Evolutionary conservation across 2,797 vertebrate species (phyloP), one percentile per base, ranked within the genome.

Genomic region (Pangasius krempfi): DNA sequence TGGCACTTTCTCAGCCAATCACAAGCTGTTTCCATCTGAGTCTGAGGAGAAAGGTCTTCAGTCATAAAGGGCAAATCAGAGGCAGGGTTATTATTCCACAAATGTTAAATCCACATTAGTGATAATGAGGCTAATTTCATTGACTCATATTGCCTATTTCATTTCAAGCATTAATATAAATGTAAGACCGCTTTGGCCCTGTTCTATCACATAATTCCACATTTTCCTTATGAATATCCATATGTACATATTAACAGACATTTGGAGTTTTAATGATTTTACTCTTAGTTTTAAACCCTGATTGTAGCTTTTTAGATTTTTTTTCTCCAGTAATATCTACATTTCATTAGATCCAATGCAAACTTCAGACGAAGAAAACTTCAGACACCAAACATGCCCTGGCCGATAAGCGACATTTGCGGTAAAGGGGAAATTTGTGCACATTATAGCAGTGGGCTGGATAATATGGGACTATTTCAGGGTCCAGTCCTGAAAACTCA

Each of bases 1-100:
- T 92, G 91, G 82, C 58, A 88, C 73, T 91, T 90, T 90, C 83
- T 90, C 60, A 88, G 62, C 91, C 90, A 92, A 92, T 92, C 89
- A 92, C 76, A 91, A 72, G 64, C 87, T 89, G 90, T 90, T 91
- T 84, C 85, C 72, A 81, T 84, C 44, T 87, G 82, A 86, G 84
- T 44, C 50, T 58, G 8, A 72, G 40, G 37, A 54, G 30, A 88
- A 88, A 64, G 44, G 27, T 20, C 64, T 75, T 86, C 54, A 68
- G 64, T 79, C 27, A 70, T 84, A 58, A 84, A 80, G 22, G 27
- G 47, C 50, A 37, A 66, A 87, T 72, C 22, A 84, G 37, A 50
- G 58, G 5, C 40, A 82, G 58, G 4, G 13, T 73, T 16, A 33
- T 52, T 54, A 58, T 84, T 68, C 44, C n/a, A 27, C 40, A n/a